These are phyloP conservation scores for Uropsilus gracilis DNA, from an alignment of 2,113 vertebrate species.

Conservation along the genomic window DNA sequence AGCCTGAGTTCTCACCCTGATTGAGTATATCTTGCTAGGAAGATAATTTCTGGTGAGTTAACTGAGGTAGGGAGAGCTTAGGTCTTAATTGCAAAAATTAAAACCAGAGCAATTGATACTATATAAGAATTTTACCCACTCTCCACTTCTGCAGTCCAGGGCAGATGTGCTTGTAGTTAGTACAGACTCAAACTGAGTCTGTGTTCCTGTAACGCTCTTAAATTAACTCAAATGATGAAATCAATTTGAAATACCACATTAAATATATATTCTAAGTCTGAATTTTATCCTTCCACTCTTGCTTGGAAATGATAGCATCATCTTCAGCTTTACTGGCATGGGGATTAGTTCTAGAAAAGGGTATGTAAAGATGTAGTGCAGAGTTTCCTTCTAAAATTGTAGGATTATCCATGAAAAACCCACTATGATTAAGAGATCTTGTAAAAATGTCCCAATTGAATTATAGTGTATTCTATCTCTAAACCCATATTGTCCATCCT, in stretches of 20 bases:
- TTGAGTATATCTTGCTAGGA: not conserved
- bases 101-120: not conserved
- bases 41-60: not conserved
- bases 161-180: not conserved
- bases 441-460: not conserved
- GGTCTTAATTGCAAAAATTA: not conserved
- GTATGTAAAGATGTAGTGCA: not conserved
- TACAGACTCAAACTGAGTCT: no score
- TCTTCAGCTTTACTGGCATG: not conserved
- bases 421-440: not conserved
- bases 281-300: not conserved
- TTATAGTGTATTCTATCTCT: slow-evolving; percentile 24
- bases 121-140: not conserved
- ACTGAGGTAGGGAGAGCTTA: not conserved
- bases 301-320: not conserved
- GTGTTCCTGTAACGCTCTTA: not conserved
- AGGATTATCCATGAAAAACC: not conserved
- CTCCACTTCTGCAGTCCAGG: not conserved
- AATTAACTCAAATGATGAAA: not conserved
- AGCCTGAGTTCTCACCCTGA: not conserved
- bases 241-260: not conserved
- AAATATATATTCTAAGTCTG: not conserved
- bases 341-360: not conserved
- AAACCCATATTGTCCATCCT: not conserved
- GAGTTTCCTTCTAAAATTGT: not conserved